Conservation (phyloP, 2,113 vertebrate genomes). For the Platichthys stellatus region DNA sequence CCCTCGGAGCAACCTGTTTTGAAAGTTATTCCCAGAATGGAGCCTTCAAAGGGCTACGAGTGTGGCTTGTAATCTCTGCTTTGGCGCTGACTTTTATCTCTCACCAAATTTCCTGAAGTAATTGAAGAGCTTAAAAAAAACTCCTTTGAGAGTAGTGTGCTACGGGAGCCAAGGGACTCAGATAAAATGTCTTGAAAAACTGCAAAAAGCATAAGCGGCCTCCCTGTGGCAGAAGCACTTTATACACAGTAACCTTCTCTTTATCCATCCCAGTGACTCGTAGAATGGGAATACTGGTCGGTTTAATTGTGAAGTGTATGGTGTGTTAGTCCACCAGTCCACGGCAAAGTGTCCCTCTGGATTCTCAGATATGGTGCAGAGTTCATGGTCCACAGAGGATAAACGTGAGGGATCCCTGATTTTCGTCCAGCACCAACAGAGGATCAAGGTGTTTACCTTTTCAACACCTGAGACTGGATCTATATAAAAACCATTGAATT, state of each 20-base stretch:
- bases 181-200: slow-evolving; percentile 60
- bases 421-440: too few species aligned
- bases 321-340: neutral
- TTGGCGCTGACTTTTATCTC: slow-evolving; percentile 60
- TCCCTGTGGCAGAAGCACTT: slow-evolving; percentile 29
- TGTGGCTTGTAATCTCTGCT: slow-evolving; percentile 45
- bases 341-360: neutral
- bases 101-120: slow-evolving; percentile 49
- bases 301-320: neutral
- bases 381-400: neutral
- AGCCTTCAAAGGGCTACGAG: slow-evolving; percentile 9
- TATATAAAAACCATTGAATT: neutral
- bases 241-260: neutral
- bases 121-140: slow-evolving; percentile 49
- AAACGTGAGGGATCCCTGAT: neutral
- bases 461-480: neutral
- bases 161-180: slow-evolving; percentile 36
- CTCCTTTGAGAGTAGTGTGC: slow-evolving; percentile 38
- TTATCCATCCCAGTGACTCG: neutral
- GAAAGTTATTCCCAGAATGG: slow-evolving; percentile 40
- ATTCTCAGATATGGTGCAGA: neutral
- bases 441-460: neutral
- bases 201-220: slow-evolving; percentile 30
- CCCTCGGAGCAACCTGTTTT: slow-evolving; percentile 33
- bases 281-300: neutral